These are phyloP conservation scores for Stichodactyla helianthus DNA, from an alignment of 64 coral and sea anemone species.

Conservation along the genomic window DNA sequence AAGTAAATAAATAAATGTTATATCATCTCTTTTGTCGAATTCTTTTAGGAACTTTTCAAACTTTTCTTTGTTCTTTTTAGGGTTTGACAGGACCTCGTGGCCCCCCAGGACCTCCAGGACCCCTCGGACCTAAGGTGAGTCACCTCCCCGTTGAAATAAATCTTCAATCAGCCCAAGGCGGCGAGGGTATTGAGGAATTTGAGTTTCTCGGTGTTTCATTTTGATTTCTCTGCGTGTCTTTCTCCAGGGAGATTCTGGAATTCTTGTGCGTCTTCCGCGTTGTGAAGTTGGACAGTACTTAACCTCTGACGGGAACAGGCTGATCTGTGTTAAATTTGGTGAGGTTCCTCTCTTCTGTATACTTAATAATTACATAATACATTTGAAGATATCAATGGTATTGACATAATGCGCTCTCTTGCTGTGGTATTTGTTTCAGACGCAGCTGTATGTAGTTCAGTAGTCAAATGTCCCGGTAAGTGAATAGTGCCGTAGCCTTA, in stretches of 20 bases:
- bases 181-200: neutral
- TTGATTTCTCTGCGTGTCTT: neutral
- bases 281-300: slow-evolving; percentile 70
- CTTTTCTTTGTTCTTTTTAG: neutral
- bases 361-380: too few species aligned
- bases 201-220: neutral
- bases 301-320: slow-evolving; percentile 66
- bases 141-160: too few species aligned
- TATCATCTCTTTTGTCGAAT: neutral
- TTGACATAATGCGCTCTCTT: neutral
- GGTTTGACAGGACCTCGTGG: slow-evolving; percentile 31
- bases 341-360: neutral
- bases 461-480: slow-evolving; percentile 46
- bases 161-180: neutral
- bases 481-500: neutral
- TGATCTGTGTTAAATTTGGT: slow-evolving; percentile 89
- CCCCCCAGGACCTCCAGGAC: slow-evolving; percentile 24
- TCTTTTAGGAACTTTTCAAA: neutral
- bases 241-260: slow-evolving; percentile 58
- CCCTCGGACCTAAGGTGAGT: slow-evolving; percentile 42
- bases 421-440: neutral
- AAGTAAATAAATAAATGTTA: too few species aligned
- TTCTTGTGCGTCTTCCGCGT: slow-evolving; percentile 48
- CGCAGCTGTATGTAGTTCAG: slow-evolving; percentile 36
- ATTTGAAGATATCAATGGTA: too few species aligned